Evolutionary conservation across 2,113 vertebrate genomes (phyloP).

Genomic region (Myiozetetes cayanensis): DNA sequence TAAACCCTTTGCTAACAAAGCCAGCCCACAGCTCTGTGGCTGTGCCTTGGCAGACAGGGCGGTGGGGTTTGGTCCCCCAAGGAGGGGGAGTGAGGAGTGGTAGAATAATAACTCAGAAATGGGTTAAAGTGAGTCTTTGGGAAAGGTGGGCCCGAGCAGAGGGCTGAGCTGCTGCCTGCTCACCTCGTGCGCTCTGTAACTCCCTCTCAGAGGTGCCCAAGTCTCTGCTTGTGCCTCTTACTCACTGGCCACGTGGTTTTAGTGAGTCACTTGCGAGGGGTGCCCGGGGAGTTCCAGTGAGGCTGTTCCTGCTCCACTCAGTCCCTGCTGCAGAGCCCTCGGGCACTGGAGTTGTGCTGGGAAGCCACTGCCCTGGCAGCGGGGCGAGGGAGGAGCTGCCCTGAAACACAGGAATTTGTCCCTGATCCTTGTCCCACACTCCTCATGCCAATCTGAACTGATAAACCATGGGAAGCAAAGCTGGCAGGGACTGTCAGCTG

Average conservation of each 20-base stretch:
- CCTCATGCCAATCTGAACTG: accelerated
- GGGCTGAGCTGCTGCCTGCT: neutral
- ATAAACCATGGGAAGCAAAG: neutral
- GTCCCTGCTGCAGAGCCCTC: neutral
- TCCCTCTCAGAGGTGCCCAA: accelerated
- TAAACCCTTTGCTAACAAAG: neutral
- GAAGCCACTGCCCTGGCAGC: neutral
- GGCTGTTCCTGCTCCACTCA: neutral
- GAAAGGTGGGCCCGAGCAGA: neutral
- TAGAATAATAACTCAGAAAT: neutral
- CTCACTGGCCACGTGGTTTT: neutral
- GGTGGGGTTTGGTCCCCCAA: neutral
- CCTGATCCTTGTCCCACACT: neutral
- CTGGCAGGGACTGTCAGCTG: neutral
- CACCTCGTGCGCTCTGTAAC: accelerated
- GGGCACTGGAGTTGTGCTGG: neutral
- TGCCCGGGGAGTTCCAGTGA: neutral
- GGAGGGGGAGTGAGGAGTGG: neutral
- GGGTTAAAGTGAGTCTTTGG: neutral
- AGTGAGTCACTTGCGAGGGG: neutral
- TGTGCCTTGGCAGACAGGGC: neutral
- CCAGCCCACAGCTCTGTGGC: neutral
- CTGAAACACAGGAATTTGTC: neutral
- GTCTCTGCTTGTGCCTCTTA: neutral
- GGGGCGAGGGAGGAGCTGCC: neutral